Evolutionary conservation across 2,113 vertebrate species (phyloP).

Genomic region (Cavia porcellus): DNA sequence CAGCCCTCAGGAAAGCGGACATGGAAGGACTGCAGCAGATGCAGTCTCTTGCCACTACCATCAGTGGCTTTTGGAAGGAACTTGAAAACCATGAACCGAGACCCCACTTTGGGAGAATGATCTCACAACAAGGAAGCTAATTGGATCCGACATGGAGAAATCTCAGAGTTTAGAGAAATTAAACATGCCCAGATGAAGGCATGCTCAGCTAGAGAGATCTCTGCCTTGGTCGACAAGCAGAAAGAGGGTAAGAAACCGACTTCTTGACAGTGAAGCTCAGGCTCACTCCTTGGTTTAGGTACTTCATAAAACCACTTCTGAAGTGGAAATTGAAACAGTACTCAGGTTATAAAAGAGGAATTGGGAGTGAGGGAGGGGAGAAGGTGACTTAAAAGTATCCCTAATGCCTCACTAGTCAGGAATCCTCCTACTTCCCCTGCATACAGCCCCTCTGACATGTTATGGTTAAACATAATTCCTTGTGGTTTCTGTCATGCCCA

Average conservation of each 20-base stretch:
- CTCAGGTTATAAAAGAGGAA: background rate
- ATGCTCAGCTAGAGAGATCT: background rate
- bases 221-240: background rate
- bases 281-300: background rate
- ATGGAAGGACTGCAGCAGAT: background rate
- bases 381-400: background rate
- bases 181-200: background rate
- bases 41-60: background rate
- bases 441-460: too few species aligned
- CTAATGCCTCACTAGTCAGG: background rate
- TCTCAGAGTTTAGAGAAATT: constrained; percentile 5
- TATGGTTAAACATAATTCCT: background rate
- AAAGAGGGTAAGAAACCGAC: background rate
- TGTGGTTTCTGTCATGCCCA: rapidly evolving
- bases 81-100: background rate
- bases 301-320: background rate
- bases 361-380: background rate
- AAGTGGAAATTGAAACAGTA: background rate
- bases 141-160: constrained; percentile 51
- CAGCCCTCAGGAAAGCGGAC: background rate
- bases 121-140: constrained; percentile 59
- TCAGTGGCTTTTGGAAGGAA: background rate
- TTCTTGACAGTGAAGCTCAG: background rate
- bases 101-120: background rate
- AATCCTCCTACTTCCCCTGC: background rate